These are phyloP conservation scores for Zaprionus camerounensis DNA, from an alignment of 1,140 invertebrate species.

Conservation along the genomic window DNA sequence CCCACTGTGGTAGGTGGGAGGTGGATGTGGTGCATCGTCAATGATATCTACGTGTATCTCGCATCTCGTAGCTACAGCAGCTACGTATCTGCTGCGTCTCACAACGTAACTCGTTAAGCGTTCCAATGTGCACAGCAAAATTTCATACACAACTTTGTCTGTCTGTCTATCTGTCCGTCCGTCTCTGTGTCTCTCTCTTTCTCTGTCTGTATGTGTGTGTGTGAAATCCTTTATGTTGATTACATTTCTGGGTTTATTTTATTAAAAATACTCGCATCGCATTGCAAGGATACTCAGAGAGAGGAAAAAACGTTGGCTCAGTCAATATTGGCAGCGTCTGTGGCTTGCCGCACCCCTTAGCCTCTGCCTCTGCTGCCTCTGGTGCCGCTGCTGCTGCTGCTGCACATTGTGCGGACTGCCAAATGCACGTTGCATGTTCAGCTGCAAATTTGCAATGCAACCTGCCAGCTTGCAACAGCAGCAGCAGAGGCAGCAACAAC, in stretches of 20 bases:
- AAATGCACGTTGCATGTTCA: slow-evolving; percentile 80
- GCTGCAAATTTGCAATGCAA: slow-evolving; percentile 76
- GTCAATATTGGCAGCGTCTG: slow-evolving; percentile 81
- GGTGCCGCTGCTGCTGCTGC: not conserved
- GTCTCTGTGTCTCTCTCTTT: not conserved
- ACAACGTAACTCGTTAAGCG: slow-evolving; percentile 75
- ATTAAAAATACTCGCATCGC: slow-evolving; percentile 81
- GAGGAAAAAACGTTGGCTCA: slow-evolving; percentile 52
- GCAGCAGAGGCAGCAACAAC: slow-evolving; percentile 18
- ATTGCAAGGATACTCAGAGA: slow-evolving; percentile 68
- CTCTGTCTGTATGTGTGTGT: slow-evolving; percentile 41
- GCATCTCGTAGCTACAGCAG: slow-evolving; percentile 21
- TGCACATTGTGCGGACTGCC: slow-evolving; percentile 73
- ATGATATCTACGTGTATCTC: slow-evolving; percentile 73
- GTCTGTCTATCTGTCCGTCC: not conserved
- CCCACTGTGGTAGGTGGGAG: slow-evolving; percentile 16
- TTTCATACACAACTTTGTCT: slow-evolving; percentile 20
- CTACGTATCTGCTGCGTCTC: slow-evolving; percentile 7
- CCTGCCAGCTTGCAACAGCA: slow-evolving; percentile 53
- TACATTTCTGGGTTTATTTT: slow-evolving; percentile 84
- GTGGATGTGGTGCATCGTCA: slow-evolving; percentile 46
- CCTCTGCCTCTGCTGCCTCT: not conserved
- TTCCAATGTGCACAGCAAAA: slow-evolving; percentile 53
- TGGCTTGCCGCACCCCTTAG: slow-evolving; percentile 35
- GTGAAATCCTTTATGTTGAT: slow-evolving; percentile 84